phyloP scores from a whole-genome alignment of 1,140 invertebrate species.

The Uloborus diversus region DNA sequence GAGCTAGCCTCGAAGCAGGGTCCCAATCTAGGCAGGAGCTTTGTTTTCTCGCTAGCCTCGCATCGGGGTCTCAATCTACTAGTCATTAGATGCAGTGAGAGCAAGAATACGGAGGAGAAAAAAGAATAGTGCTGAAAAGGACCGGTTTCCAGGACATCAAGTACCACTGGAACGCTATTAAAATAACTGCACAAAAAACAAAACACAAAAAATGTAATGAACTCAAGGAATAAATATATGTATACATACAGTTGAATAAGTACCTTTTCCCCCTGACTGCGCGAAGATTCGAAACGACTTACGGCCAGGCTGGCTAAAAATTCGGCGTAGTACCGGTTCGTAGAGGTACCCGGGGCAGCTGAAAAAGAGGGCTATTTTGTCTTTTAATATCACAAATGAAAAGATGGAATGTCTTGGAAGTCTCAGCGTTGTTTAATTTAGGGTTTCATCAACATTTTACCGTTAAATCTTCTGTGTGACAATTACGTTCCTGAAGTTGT shows the following conservation, averaged over 20 bases:
- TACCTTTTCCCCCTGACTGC: constrained; percentile 49
- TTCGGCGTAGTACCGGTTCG: constrained; percentile 48
- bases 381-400: no score
- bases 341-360: constrained; percentile 10
- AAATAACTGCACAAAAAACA: constrained; percentile 54
- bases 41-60: constrained; percentile 51
- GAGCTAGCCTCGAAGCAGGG: constrained; percentile 47
- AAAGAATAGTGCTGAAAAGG: constrained; percentile 37
- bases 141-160: constrained; percentile 52
- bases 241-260: constrained; percentile 53
- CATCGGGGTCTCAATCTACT: constrained; percentile 40
- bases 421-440: no score
- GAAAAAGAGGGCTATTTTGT: constrained; percentile 38
- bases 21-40: constrained; percentile 49
- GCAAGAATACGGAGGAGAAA: constrained; percentile 41
- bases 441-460: no score
- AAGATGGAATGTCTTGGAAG: no score
- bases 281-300: constrained; percentile 46
- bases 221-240: constrained; percentile 53
- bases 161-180: constrained; percentile 55
- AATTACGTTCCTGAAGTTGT: no score
- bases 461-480: no score
- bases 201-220: constrained; percentile 48
- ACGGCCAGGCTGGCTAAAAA: constrained; percentile 29
- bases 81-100: constrained; percentile 49